Conservation (phyloP, 1,140 invertebrate genomes). For the Macrotrachela quadricornifera region DNA sequence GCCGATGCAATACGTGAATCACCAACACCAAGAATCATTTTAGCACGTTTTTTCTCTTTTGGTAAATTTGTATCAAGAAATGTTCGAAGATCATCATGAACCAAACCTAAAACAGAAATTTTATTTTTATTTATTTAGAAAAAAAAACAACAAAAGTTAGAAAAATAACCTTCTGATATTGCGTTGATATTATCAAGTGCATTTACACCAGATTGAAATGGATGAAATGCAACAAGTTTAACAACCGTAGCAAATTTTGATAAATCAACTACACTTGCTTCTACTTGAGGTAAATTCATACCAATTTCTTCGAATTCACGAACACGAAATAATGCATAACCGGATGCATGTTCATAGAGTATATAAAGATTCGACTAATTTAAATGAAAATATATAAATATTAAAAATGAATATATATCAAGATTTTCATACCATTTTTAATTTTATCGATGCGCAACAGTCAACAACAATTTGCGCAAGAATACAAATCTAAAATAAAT, state of each 20-base stretch:
- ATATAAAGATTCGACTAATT: conserved; percentile 1
- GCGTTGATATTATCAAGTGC: conserved; percentile 88
- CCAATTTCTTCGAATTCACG: conserved; percentile 88
- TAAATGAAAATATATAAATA: too few relatives aligned
- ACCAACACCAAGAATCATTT: conserved; percentile 53
- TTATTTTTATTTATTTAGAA: too few relatives aligned
- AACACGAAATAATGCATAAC: conserved; percentile 71
- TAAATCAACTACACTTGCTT: conserved; percentile 61
- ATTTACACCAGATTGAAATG: conserved; percentile 76
- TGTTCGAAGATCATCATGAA: conserved; percentile 64
- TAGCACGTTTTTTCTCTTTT: conserved; percentile 52
- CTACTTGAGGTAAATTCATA: conserved; percentile 63
- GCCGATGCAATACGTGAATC: conserved; percentile 73
- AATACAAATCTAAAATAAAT: too few relatives aligned
- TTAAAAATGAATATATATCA: too few relatives aligned
- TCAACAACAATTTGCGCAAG: too few relatives aligned
- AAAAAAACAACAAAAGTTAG: too few relatives aligned
- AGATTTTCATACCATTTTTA: too few relatives aligned
- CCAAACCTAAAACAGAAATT: too few relatives aligned
- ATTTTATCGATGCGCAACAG: too few relatives aligned
- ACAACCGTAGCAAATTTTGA: conserved; percentile 70
- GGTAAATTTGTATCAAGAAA: conserved; percentile 72
- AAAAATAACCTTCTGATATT: conserved; percentile 65
- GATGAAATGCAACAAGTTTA: conserved; percentile 62
- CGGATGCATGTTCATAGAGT: conserved; percentile 84